A percentile compares a stretch with the other conserved stretches of the same genome.
Conservation (phyloP, 2,888 invertebrate species). For the Agrotis puta region DNA sequence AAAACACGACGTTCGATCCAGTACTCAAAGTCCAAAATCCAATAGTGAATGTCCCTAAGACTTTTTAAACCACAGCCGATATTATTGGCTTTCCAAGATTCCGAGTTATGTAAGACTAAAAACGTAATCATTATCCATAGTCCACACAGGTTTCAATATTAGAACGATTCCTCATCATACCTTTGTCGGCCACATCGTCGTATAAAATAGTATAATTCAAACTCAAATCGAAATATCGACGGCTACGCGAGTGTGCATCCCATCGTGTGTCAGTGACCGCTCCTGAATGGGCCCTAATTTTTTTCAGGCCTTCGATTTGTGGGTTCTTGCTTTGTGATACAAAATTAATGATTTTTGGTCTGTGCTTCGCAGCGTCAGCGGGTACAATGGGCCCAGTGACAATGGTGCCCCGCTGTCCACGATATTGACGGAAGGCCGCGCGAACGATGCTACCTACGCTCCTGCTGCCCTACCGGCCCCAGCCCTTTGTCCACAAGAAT, state of each 20-base stretch:
- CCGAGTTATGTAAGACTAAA: slow-evolving; percentile 44
- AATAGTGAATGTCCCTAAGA: neutral
- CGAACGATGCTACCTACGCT: slow-evolving; percentile 85
- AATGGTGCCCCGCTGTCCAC: slow-evolving; percentile 90
- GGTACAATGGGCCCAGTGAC: slow-evolving; percentile 86
- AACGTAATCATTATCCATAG: slow-evolving; percentile 51
- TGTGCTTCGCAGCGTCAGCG: slow-evolving; percentile 84
- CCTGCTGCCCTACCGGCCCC: slow-evolving; percentile 74
- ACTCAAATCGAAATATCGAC: slow-evolving; percentile 81
- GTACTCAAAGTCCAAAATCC: neutral
- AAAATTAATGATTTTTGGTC: slow-evolving; percentile 91
- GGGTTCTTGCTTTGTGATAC: slow-evolving; percentile 90
- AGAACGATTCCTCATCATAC: slow-evolving; percentile 47
- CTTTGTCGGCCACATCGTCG: slow-evolving; percentile 58
- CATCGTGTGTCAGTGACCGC: slow-evolving; percentile 86
- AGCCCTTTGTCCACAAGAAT: slow-evolving; percentile 84
- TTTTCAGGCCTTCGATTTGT: slow-evolving; percentile 88
- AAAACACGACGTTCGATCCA: neutral
- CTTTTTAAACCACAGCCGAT: neutral
- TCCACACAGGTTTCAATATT: slow-evolving; percentile 63
- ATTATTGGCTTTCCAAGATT: slow-evolving; percentile 30
- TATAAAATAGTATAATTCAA: slow-evolving; percentile 82
- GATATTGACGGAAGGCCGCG: slow-evolving; percentile 87
- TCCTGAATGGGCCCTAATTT: slow-evolving; percentile 86
- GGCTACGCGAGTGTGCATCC: slow-evolving; percentile 71